phyloP scores from a whole-genome alignment of 2,888 invertebrate genomes.

The Drosophila hamatofila region DNA sequence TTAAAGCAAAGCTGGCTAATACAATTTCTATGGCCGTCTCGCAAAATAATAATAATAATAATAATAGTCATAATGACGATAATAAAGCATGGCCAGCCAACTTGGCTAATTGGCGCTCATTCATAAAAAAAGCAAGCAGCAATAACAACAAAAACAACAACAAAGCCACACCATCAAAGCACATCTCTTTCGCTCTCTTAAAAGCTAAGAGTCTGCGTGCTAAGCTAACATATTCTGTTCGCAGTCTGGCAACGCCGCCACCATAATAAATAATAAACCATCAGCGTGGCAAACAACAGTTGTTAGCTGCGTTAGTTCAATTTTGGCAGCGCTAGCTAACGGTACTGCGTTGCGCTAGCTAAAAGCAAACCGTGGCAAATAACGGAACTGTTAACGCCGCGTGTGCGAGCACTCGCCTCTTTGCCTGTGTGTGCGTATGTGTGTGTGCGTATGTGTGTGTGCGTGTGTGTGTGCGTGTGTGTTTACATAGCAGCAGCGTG shows the following conservation, averaged over 20 bases:
- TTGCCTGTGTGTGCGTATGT: constrained; percentile 12
- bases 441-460: constrained; percentile 3
- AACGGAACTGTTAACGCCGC: constrained; percentile 27
- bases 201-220: constrained; percentile 39
- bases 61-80: constrained; percentile 50
- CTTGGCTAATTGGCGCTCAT: constrained; percentile 71
- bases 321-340: constrained; percentile 33
- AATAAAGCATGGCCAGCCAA: constrained; percentile 50
- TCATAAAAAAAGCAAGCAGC: constrained; percentile 50
- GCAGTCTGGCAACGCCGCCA: constrained; percentile 50
- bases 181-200: constrained; percentile 26
- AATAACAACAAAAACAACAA: not conserved
- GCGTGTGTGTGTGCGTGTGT: constrained; percentile 23
- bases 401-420: constrained; percentile 18
- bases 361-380: constrained; percentile 9
- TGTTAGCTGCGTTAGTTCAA: constrained; percentile 55
- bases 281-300: constrained; percentile 58
- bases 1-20: constrained; percentile 29
- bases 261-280: constrained; percentile 50
- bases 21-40: constrained; percentile 25
- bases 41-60: constrained; percentile 39
- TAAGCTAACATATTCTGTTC: constrained; percentile 15
- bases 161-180: not conserved
- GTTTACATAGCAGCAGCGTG: constrained; percentile 30
- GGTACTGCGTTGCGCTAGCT: constrained; percentile 30